These are phyloP conservation scores for Emydoidea blandingii DNA, from an alignment of 2,797 vertebrate genomes.

Conservation along the genomic window DNA sequence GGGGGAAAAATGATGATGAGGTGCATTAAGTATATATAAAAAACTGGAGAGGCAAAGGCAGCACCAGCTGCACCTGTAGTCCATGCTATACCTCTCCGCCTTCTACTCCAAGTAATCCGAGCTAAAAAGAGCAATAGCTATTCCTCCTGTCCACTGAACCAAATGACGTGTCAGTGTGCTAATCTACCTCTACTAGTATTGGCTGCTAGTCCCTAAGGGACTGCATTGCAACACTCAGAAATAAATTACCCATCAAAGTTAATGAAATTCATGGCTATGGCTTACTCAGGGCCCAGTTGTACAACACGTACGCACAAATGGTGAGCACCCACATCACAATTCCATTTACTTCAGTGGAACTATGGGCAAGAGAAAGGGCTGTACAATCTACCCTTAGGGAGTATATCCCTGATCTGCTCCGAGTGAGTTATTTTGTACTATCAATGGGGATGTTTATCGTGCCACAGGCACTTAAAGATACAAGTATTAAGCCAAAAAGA, in stretches of 20 bases:
- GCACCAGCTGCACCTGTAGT: not conserved
- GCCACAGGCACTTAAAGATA: not conserved
- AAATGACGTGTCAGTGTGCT: not conserved
- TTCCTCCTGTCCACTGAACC: slow-evolving; percentile 40
- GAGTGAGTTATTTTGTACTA: fast-evolving
- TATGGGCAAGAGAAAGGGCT: fast-evolving
- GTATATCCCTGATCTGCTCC: fast-evolving
- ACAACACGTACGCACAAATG: not conserved
- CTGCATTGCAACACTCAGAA: slow-evolving; percentile 30
- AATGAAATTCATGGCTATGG: not conserved
- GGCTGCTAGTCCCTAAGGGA: slow-evolving; percentile 35
- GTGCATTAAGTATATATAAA: slow-evolving; percentile 1
- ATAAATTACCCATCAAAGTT: slow-evolving; percentile 41
- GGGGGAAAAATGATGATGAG: fast-evolving
- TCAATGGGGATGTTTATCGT: fast-evolving
- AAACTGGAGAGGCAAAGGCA: not conserved
- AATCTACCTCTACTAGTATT: slow-evolving; percentile 15
- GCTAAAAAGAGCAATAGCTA: slow-evolving; percentile 46
- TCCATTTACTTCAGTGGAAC: not conserved
- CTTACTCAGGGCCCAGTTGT: slow-evolving; percentile 15
- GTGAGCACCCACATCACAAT: not conserved
- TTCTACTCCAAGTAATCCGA: not conserved
- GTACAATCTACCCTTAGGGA: not conserved
- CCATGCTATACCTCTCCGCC: not conserved
- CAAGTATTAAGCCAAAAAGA: not conserved